Evolutionary conservation across 2,888 invertebrate genomes (phyloP), one percentile per base, ranked within the genome.

Genomic region (Drosophila demipolita): DNA sequence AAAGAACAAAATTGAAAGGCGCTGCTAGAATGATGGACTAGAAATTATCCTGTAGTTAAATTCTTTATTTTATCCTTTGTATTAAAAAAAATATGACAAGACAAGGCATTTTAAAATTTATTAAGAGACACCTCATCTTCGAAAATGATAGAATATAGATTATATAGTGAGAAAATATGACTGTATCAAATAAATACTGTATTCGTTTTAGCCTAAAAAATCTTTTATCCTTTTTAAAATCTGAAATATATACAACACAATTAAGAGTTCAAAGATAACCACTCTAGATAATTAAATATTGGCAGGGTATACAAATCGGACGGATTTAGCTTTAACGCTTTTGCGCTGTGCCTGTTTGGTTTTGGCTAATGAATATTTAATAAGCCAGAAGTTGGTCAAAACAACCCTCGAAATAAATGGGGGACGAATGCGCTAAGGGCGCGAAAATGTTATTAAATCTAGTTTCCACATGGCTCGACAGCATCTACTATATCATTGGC

Each of bases 331-430:
- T 32, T 42, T 7, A 55, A 11, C 26, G 36, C 17, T 76, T 67
- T 45, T 50, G 33, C 6, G 67, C 32, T 36, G 29, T 72, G 55
- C 57, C 65, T 57, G 72, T 73, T 73, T 73, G 60, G 71, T 65
- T 49, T 70, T 70, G 64, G 78, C 85, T 91, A 92, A 91, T 91
- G 92, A 92, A 91, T 92, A 90, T 91, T 91, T 91, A 91, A 91
- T 91, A 90, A 83, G 80, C 73, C 59, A 60, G 60, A 59, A 64
- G 59, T 66, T 62, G 68, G 62, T 68, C 64, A 76, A 63, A 82
- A 66, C 83, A 78, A 67, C 71, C 77, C 80, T 66, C 74, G n/a
- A 36, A 26, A n/a, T 26, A 20, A 45, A 50, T 20, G 23, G 32
- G 52, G 52, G 52, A 38, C n/a, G 23, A 49, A 17, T n/a, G 17